Evolutionary conservation across 2,113 vertebrate genomes (phyloP), one percentile per base, ranked within the genome.

Genomic region (Baryphthengus martii): DNA sequence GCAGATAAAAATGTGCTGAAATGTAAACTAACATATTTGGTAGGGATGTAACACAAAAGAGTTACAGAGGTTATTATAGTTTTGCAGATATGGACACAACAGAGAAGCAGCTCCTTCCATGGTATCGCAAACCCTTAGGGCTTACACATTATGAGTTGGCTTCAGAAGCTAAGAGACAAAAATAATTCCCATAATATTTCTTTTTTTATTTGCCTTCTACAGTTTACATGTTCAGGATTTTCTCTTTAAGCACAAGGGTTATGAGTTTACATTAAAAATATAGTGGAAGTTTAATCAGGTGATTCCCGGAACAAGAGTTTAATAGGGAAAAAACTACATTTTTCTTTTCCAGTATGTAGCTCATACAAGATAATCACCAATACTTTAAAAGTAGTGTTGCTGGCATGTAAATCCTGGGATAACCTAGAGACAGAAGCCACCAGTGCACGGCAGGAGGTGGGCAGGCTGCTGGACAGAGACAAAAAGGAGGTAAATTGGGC

Each of bases 1-100:
- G 66, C 84, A 72, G 58, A 73, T 19, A 94, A 85, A 97, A 94
- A 92, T 88, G 66, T 88, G 58, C 58, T 75, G 78, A 94, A 96
- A 89, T 55, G 25, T 88, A 90, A 96, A 66, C 89, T 44, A 72
- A 93, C 17, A 23, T 73, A 85, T 92, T 95, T 91, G 71, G 62
- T 81, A 71, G 73, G 35, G 44, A 78, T 52, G 35, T 67, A 61
- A 82, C 29, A 89, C 70, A 53, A 50, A 65, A 72, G 52, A 85
- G 16, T 85, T 89, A 68, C 52, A 85, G 81, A 78, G 15, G 44
- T 91, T 91, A 53, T 76, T 88, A n/a, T 4, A 73, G 84, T 72
- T 91, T 88, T 91, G 62, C 40, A 97, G 81, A 80, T 53, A 87
- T 6, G 44, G 63, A 80, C 55, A 70, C 44, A 88, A 79, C 11